These are phyloP conservation scores for Aegypius monachus DNA, from an alignment of 2,113 vertebrate species.

Conservation along the genomic window DNA sequence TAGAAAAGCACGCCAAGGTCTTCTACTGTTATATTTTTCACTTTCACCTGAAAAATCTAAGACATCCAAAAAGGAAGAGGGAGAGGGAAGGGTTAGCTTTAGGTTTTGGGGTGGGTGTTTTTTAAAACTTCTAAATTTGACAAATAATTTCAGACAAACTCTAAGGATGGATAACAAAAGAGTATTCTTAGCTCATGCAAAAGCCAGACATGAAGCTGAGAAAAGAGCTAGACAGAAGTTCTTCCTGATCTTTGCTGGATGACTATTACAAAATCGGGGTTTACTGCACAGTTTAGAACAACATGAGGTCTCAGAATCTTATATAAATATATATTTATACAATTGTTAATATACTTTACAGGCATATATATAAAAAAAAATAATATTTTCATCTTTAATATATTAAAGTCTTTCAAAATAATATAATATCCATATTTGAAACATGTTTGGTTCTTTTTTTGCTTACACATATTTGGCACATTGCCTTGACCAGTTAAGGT, in stretches of 20 bases:
- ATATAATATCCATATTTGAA: background rate
- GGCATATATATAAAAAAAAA: background rate
- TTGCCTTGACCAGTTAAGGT: background rate
- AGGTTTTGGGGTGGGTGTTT: background rate
- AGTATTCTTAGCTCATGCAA: background rate
- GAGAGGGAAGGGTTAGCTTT: background rate
- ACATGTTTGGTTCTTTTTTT: background rate
- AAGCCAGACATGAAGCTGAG: background rate
- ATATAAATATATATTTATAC: background rate
- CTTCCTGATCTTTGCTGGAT: background rate
- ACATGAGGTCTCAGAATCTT: background rate
- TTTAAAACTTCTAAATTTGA: background rate
- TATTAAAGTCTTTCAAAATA: background rate
- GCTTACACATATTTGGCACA: background rate
- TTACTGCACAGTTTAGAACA: background rate
- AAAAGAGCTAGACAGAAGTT: background rate
- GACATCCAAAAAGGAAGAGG: background rate
- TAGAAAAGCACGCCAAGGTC: background rate
- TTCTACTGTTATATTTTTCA: background rate
- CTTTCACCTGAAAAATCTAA: background rate
- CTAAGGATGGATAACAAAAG: background rate
- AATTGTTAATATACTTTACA: background rate
- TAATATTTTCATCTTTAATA: background rate
- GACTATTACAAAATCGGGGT: background rate
- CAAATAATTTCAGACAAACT: background rate